Conservation (phyloP, 2,797 vertebrate genomes). For the Zenarchopterus dispar region DNA sequence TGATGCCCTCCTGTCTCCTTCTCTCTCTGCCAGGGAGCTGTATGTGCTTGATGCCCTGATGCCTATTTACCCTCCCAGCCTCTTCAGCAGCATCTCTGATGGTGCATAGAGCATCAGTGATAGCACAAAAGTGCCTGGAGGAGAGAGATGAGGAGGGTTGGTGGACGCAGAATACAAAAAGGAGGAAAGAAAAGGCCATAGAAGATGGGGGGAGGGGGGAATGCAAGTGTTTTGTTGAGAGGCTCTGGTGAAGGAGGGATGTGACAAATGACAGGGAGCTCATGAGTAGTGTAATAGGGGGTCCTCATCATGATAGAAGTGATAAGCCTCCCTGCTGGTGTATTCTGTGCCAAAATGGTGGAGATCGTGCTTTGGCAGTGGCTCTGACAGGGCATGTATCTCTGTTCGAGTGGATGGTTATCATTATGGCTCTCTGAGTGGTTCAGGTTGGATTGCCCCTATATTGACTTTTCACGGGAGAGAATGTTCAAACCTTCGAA, state of each 20-base stretch:
- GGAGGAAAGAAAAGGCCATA: constrained; percentile 25
- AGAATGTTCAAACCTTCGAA: constrained; percentile 27
- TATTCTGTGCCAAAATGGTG: constrained; percentile 31
- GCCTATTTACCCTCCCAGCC: constrained; percentile 67
- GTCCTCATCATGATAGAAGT: constrained; percentile 34
- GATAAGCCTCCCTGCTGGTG: constrained; percentile 38
- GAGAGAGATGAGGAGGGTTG: constrained; percentile 48
- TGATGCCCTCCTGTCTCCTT: constrained; percentile 16
- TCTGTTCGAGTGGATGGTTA: constrained; percentile 50
- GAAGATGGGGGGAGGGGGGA: constrained; percentile 26
- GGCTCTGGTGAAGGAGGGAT: constrained; percentile 43
- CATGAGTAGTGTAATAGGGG: constrained; percentile 16
- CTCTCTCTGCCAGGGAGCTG: constrained; percentile 38
- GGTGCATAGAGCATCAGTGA: constrained; percentile 46
- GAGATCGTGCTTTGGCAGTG: constrained; percentile 30
- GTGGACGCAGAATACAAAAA: constrained; percentile 56
- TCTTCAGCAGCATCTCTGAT: constrained; percentile 58
- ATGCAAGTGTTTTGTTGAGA: constrained; percentile 31
- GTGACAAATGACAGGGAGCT: constrained; percentile 40
- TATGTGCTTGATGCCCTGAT: constrained; percentile 54
- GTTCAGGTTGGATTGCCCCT: constrained; percentile 34
- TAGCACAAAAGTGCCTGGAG: constrained; percentile 49
- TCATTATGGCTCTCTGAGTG: constrained; percentile 49
- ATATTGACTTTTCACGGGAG: constrained; percentile 29
- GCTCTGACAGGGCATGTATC: constrained; percentile 52